Evolutionary conservation across 2,888 invertebrate genomes (phyloP), one percentile per base, ranked within the genome.

Genomic region (Drosophila lutescens): DNA sequence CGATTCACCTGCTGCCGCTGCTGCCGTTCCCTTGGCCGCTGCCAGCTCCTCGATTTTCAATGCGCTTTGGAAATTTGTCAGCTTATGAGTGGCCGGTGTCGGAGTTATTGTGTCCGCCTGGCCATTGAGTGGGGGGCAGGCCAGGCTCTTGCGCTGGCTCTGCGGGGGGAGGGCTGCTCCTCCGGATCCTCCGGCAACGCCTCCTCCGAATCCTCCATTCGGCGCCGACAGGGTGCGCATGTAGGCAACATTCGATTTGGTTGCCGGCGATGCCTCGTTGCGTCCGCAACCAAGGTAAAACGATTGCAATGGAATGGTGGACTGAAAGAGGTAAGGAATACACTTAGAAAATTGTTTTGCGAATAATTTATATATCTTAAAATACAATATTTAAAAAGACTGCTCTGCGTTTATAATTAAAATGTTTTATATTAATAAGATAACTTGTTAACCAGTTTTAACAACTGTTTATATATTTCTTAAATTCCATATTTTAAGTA

Each of bases 241-340:
- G 77, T 91, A 91, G 80, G 87, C 88, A 81, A 89, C 82, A 76
- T 76, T 89, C 79, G 80, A 78, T 74, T 80, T 80, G 62, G 79
- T 70, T 44, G 72, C 41, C 54, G 80, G 74, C 79, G 80, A 74
- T 65, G 74, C 63, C 76, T 87, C 89, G 79, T 84, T 84, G 78
- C 86, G 89, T 80, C 89, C 87, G 80, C 90, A 89, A 89, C 91
- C 91, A 90, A 92, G 89, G 90, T 91, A 91, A 90, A 92, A 92
- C 76, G 92, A 92, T 84, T 92, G 92, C 78, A 92, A 79, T 84
- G 92, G 92, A 90, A 92, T 92, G 80, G 92, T 92, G 83, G 92
- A 85, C 92, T 92, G 89, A 40, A 88, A 84, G 67, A 67, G 34
- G 49, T 41, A 49, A 50, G 49, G 2, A 49, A 8, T 49, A 17